Evolutionary conservation across 1,140 invertebrate genomes (phyloP), one percentile per base, ranked within the genome.

Genomic region (Tetranychus cinnabarinus): DNA sequence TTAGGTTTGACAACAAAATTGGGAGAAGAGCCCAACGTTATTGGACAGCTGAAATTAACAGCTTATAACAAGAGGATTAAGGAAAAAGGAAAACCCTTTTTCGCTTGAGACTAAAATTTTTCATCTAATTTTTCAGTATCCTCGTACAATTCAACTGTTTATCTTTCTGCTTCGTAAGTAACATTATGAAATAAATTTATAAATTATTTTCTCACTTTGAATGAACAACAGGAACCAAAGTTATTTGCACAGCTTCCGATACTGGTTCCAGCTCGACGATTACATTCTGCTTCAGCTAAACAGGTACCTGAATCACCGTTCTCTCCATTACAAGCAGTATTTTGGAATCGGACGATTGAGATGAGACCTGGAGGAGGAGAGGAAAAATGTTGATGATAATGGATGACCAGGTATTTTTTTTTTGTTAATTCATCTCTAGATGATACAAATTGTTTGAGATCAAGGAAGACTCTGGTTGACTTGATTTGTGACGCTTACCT

Each of bases 141-240:
- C 15, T 46, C 15, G 45, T 7, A 46, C 8, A 10, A 46, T 50
- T 10, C 48, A 10, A 50, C 4, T 50, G 48, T 15, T 15, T 10
- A 31, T 50, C 5, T 6, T 50, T 50, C 6, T 5, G 6, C 4
- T 10, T 50, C 5, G 48, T 5, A 50, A n/a, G 5, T n/a, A n/a
- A n/a, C 23, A 23, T 23, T 23, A 31, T 33, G 2, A 23, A 56
- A 39, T 3, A 56, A 13, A 61, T 15, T 62, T 34, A 42, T 7
- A 39, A 61, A 63, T 15, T 3, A 2, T 52, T 55, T 31, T 36
- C 56, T 62, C 61, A 60, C 39, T 15, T 65, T 63, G 31, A 59
- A 66, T 47, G 59, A 61, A 63, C 86, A 89, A 69, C 86, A 89
- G n/a, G 87, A 84, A 1, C 85, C 83, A 68, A 80, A 82, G 31